Base-by-base conservation (phyloP, 2,888 invertebrate genomes). In the Zygaena filipendulae region DNA sequence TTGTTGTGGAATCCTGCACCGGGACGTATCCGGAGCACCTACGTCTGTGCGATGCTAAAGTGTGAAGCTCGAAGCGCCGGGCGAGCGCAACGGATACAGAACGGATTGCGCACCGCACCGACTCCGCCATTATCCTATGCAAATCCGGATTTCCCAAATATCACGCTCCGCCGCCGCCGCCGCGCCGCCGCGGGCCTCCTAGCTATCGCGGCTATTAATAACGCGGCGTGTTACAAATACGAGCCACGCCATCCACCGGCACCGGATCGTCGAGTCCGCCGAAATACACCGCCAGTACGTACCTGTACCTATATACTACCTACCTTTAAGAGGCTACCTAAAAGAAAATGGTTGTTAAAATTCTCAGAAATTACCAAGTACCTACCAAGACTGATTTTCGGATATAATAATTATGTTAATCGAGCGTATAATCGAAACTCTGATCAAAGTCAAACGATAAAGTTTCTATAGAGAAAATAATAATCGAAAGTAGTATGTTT, bases 101-200 rank as follows among this genome's bases (percentile, higher is more conserved):
- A 7, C 16, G 16, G 7, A 7, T 16, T 7, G 16, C 7, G 16
- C 16, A 16, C 16, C 7, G n/a, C n/a, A 16, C 5, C 16, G 5
- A 16, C 5, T 16, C 16, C 16, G 10, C 20, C n/a, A 19, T 11
- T 72, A 75, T 69, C 66, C 70, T 71, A 74, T 75, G 74, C 74
- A 74, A 75, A 77, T 72, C 68, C 70, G 69, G 64, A 68, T 72
- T 70, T 62, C 62, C 68, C 62, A 70, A 74, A 75, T 68, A 72
- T 64, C 70, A 64, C 63, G 63, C 57, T 53, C 44, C 45, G 63
- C 72, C 68, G 66, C 68, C 45, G 63, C 72, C 68, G 66, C 68
- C 63, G 63, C 57, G 53, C 44, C 45, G 63, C 72, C 68, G 66
- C 68, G 62, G 67, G 69, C 64, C 59, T 62, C 62, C 53, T 59